Percentiles rank a stretch among this genome's conserved stretches.
Evolutionary conservation across 2,113 vertebrate genomes (phyloP).

Genomic region (Thamnaconus septentrionalis): DNA sequence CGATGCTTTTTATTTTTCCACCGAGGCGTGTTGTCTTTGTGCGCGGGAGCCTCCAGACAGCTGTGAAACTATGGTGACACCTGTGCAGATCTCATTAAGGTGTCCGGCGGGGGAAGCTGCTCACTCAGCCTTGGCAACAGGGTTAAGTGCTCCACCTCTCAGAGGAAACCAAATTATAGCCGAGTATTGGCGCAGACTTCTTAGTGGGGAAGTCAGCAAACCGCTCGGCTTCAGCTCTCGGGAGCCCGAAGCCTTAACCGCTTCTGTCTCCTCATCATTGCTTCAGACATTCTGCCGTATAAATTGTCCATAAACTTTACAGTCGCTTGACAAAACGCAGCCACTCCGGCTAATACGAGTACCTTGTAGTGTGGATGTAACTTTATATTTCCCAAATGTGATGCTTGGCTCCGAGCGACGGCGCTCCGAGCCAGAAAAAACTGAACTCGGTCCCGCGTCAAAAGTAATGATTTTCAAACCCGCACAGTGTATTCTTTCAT

Average conservation of each 20-base stretch:
- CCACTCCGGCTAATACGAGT: slow-evolving; percentile 43
- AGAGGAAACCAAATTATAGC: slow-evolving; percentile 52
- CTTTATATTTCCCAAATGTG: slow-evolving; percentile 57
- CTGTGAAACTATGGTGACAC: slow-evolving; percentile 70
- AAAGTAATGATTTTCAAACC: slow-evolving; percentile 70
- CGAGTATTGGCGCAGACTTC: slow-evolving; percentile 32
- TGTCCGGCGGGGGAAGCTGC: slow-evolving; percentile 49
- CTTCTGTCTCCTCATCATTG: slow-evolving; percentile 47
- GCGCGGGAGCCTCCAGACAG: slow-evolving; percentile 47
- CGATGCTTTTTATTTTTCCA: slow-evolving; percentile 19
- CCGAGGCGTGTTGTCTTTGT: slow-evolving; percentile 35
- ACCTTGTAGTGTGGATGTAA: slow-evolving; percentile 52
- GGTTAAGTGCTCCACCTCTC: slow-evolving; percentile 52
- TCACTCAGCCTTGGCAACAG: slow-evolving; percentile 58
- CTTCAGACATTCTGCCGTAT: slow-evolving; percentile 41
- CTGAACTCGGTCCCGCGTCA: slow-evolving; percentile 22
- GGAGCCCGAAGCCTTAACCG: slow-evolving; percentile 18
- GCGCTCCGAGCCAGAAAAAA: slow-evolving; percentile 55
- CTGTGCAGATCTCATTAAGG: slow-evolving; percentile 65
- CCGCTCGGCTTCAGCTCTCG: slow-evolving; percentile 22
- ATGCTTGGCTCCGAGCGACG: slow-evolving; percentile 54
- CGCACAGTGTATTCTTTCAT: slow-evolving; percentile 65
- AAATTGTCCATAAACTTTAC: slow-evolving; percentile 51
- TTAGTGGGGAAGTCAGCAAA: slow-evolving; percentile 41
- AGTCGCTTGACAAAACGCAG: slow-evolving; percentile 52